phyloP scores from a whole-genome alignment of 2,113 vertebrate genomes.

The Bubalus kerabau region DNA sequence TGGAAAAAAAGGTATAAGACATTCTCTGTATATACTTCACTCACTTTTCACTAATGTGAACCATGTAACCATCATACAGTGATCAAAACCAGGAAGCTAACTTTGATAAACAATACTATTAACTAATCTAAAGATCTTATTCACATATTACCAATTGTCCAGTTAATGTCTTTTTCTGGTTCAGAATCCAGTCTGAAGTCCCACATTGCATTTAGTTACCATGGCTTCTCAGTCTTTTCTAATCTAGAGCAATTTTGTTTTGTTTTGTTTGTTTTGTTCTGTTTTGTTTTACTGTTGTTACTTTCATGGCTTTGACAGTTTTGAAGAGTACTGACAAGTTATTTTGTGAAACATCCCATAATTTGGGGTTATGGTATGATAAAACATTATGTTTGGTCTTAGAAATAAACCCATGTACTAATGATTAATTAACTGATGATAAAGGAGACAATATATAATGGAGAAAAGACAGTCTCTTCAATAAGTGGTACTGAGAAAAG shows the following conservation, averaged over 20 bases:
- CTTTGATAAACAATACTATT: background rate
- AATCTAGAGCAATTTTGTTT: background rate
- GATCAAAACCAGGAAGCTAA: background rate
- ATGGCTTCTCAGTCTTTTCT: background rate
- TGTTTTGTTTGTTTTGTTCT: background rate
- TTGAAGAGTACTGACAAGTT: background rate
- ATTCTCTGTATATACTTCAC: background rate
- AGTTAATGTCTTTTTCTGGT: background rate
- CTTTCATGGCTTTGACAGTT: background rate
- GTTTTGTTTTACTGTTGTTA: background rate
- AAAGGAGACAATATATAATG: background rate
- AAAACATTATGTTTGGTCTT: background rate
- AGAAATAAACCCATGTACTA: background rate
- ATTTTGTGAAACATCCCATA: background rate
- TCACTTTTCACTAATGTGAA: background rate
- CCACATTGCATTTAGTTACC: background rate
- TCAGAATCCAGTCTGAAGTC: background rate
- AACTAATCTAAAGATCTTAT: background rate
- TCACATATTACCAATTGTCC: background rate
- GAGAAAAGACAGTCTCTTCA: background rate
- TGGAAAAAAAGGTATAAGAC: background rate
- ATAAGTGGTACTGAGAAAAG: background rate
- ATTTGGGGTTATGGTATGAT: background rate
- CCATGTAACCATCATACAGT: background rate
- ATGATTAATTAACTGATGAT: background rate